Conservation (phyloP, 2,797 vertebrate species). For the Catharus ustulatus region DNA sequence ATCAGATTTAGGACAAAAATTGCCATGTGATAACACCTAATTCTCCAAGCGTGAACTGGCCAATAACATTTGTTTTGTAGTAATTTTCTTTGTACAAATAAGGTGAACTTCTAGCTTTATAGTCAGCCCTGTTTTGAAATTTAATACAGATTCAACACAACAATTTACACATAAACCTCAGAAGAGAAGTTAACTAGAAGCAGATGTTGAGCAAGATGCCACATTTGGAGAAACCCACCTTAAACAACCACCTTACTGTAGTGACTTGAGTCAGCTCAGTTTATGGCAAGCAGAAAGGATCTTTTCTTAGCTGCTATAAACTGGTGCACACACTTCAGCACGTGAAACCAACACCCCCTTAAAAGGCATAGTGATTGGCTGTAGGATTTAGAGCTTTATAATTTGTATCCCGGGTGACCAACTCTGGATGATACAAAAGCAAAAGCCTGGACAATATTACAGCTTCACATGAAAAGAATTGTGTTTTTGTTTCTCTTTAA, state of each 20-base stretch:
- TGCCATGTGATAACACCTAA: neutral
- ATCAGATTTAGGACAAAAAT: conserved; percentile 1
- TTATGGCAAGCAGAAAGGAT: conserved; percentile 66
- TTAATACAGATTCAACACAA: neutral
- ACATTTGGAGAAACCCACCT: conserved; percentile 65
- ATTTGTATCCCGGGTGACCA: conserved; percentile 62
- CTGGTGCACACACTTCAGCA: conserved; percentile 65
- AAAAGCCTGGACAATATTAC: conserved; percentile 10
- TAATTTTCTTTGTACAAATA: neutral
- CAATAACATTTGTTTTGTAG: neutral
- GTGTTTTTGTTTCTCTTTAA: conserved; percentile 29
- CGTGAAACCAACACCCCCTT: conserved; percentile 61
- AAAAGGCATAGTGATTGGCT: conserved; percentile 53
- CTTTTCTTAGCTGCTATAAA: conserved; percentile 65
- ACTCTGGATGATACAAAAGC: conserved; percentile 46
- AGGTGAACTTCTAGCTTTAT: conserved; percentile 4
- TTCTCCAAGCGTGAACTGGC: neutral
- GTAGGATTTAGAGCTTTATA: conserved; percentile 55
- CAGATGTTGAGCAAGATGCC: conserved; percentile 77
- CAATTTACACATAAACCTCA: conserved; percentile 8
- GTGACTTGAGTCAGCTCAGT: conserved; percentile 75
- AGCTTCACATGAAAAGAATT: neutral
- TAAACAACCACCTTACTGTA: conserved; percentile 80
- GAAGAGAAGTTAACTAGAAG: conserved; percentile 68
- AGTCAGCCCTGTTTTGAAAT: conserved; percentile 64